These are phyloP conservation scores for Phoeniculus purpureus DNA, from an alignment of 2,797 vertebrate species.

Conservation along the genomic window DNA sequence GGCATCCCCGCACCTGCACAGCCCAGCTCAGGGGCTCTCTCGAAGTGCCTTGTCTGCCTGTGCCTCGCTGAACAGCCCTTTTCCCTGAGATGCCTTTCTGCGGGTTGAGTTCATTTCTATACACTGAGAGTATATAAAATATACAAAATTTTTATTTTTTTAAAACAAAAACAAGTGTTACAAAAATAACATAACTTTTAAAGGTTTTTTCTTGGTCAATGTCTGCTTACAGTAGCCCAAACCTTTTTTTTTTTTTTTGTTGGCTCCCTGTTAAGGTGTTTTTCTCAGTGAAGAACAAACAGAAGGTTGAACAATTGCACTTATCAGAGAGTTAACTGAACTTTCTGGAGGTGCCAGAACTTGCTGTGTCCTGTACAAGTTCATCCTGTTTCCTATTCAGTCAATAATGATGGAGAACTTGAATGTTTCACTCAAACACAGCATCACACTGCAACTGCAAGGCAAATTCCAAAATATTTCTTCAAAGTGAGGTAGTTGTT, in stretches of 20 bases:
- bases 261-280: neutral
- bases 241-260: too few relatives aligned
- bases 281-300: neutral
- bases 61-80: rapidly evolving
- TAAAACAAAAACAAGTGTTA: too few relatives aligned
- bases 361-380: rapidly evolving
- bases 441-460: neutral
- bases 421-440: neutral
- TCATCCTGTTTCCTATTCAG: neutral
- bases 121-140: rapidly evolving
- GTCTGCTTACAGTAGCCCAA: neutral
- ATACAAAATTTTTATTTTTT: neutral
- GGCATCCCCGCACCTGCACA: rapidly evolving
- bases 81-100: rapidly evolving
- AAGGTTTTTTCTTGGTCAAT: neutral
- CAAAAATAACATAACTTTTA: too few relatives aligned
- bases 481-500: neutral
- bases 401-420: neutral
- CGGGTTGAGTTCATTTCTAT: neutral
- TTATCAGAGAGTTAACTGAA: neutral
- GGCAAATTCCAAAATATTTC: neutral
- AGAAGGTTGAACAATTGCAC: too few relatives aligned
- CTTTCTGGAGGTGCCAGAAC: neutral
- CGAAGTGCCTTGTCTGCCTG: rapidly evolving
- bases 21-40: rapidly evolving